Evolutionary conservation across 2,797 vertebrate species (phyloP), one percentile per base, ranked within the genome.

Genomic region (Capromys pilorides): DNA sequence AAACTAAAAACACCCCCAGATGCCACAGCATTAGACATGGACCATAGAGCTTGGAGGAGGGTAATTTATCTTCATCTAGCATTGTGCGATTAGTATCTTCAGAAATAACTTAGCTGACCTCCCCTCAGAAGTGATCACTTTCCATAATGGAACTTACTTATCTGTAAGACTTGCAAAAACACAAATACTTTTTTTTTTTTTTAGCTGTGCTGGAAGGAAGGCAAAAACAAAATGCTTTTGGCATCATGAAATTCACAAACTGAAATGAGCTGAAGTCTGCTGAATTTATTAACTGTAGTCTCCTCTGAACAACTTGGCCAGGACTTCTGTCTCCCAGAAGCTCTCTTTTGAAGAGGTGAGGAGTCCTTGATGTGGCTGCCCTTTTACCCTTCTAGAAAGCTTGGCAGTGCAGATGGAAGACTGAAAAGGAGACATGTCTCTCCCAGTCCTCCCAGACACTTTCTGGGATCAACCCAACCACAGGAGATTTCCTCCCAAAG

Each of bases 71-170:
- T 0, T 89, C 67, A 62, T 64, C 13, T 61, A 67, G 83, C 81
- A n/a, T n/a, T 69, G 3, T 62, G 31, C 59, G 24, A 39, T n/a
- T 87, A 81, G 84, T 84, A 79, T 90, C 89, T 87, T 92, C 39
- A 93, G 61, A 45, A 79, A 90, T 81, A 78, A 88, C 85, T 90
- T 90, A 67, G 28, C 57, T 90, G 45, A 75, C 28, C 33, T 77
- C 13, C 26, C 22, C 31, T 45, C 0, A 11, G 61, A 12, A 3
- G 3, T 6, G 7, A 67, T 92, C 54, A 66, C 66, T 16, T 90
- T 80, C 57, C 80, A 61, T 21, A 78, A 0, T 24, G 26, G 67
- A n/a, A 90, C 10, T 77, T 54, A 81, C 36, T 88, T 77, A 88
- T 90, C 9, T 90, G 5, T 9, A 96, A 89, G 82, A 54, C 33